Evolutionary conservation across 2,113 vertebrate genomes (phyloP), one percentile per base, ranked within the genome.

Genomic region (Sporophila hypoxantha): DNA sequence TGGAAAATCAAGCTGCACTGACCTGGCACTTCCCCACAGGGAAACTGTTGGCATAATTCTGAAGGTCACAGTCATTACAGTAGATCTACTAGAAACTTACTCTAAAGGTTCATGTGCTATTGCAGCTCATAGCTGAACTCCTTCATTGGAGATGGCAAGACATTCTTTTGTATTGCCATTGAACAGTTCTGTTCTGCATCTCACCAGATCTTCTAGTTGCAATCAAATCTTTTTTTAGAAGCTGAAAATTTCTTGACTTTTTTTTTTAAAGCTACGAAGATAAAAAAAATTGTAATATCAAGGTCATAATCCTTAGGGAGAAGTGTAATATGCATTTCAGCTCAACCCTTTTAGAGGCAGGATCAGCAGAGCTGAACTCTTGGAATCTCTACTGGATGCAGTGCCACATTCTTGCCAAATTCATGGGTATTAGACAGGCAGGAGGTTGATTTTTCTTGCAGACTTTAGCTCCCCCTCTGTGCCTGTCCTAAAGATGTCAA

Each of bases 1-100:
- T 65, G 55, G 85, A 87, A 90, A 92, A 86, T 65, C 46, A 68
- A 82, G 69, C 76, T 95, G 64, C 56, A 82, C n/a, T 90, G 76
- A 85, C 93, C 71, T 91, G 91, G 88, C 75, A 46, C 65, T 87
- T 91, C 88, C 94, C 95, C 76, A 91, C 57, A 79, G 94, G 90
- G 90, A 94, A 82, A 93, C 92, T 87, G 89, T 89, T 92, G 84
- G 59, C 84, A 87, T 94, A 68, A 90, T 92, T 94, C 87, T 92
- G 94, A 95, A 94, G 92, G 93, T 95, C 93, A 88, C 21, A 50
- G 89, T 93, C 94, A 94, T 94, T 95, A 94, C 66, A 91, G 82
- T 85, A 93, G 73, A 87, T 93, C 82, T 92, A 85, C 60, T 47
- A 93, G 94, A 91, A 94, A 95, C 75, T 92, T 87, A 92, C 69